Base-by-base conservation (phyloP, 2,888 invertebrate species). In the Chouioia cunea region DNA sequence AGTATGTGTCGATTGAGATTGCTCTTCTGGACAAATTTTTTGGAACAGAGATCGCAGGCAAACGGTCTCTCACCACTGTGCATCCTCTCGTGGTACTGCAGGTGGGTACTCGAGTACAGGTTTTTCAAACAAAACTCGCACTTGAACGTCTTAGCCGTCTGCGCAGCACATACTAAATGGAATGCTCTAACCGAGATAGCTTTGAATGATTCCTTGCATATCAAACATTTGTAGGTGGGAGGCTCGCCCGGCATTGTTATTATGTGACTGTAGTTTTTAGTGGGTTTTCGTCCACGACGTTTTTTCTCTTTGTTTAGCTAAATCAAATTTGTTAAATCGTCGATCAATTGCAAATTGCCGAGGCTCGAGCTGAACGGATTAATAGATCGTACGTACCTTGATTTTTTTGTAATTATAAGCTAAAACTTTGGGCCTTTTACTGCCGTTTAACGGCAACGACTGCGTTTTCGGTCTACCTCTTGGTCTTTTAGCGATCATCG, bases 1-100 rank as follows among this genome's bases (percentile, higher is more conserved):
- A 75, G 76, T 84, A 90, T 88, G 79, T 94, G 94, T 53, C 93
- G 87, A 74, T 91, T 91, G 47, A 94, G 86, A 81, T 93, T 92
- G 52, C 90, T 90, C 81, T 88, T 88, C 76, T 92, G 92, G 46
- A 89, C 89, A 83, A 93, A 94, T 36, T 89, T 87, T 80, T 92
- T 92, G 0, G 88, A 87, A 77, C 94, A 94, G 0, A 88, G 81
- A 15, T 88, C 87, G 76, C 93, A 93, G 0, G 87, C 81, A 76
- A 88, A 91, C 0, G 89, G 89, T 69, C 90, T 88, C 75, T 88
- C 88, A 58, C 89, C 90, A 43, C 87, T 88, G 77, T 94, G 93
- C 22, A 89, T 89, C 16, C 91, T 87, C 81, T 90, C 88, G 77
- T 94, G 94, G 76, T 93, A 91, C 79, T 92, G 90, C 75, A 90